Percentiles rank a stretch among this genome's conserved stretches.
These are phyloP conservation scores for Mola mola DNA, from an alignment of 2,113 vertebrate species.

Conservation along the genomic window DNA sequence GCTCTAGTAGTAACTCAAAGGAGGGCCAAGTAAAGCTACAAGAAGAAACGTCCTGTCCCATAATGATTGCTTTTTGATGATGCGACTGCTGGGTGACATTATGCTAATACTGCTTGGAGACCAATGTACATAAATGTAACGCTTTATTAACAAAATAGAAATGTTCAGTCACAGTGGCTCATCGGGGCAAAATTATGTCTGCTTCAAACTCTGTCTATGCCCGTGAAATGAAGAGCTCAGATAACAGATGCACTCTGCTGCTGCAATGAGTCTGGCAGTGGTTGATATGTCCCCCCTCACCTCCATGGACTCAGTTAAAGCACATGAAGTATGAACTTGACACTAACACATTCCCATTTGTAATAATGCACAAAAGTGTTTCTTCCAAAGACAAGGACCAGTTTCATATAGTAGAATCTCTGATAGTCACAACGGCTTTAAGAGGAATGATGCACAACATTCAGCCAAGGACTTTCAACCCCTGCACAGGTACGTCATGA, in stretches of 20 bases:
- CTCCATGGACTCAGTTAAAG: background rate
- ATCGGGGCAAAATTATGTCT: constrained; percentile 28
- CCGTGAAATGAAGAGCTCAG: constrained; percentile 20
- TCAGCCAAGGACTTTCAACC: constrained; percentile 33
- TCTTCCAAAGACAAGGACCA: background rate
- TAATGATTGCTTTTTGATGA: constrained; percentile 52
- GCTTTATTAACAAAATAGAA: constrained; percentile 55
- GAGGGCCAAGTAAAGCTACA: constrained; percentile 41
- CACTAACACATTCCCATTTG: constrained; percentile 4
- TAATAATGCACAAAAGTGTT: background rate
- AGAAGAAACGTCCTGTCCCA: constrained; percentile 21
- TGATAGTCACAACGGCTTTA: constrained; percentile 1
- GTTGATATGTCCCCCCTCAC: too few species aligned
- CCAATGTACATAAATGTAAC: constrained; percentile 31
- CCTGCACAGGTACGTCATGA: constrained; percentile 25
- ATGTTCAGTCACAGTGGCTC: constrained; percentile 47
- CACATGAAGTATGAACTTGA: background rate
- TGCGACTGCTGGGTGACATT: constrained; percentile 52
- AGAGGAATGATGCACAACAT: constrained; percentile 17
- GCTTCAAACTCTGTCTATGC: constrained; percentile 16
- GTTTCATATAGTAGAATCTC: constrained; percentile 2
- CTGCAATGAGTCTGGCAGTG: background rate
- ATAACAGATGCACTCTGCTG: constrained; percentile 25
- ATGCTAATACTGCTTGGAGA: constrained; percentile 52
- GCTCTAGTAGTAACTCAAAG: constrained; percentile 41